A percentile compares a stretch with the other conserved stretches of the same genome.
phyloP scores from a whole-genome alignment of 1,140 invertebrate species.

The Oscheius sp. region DNA sequence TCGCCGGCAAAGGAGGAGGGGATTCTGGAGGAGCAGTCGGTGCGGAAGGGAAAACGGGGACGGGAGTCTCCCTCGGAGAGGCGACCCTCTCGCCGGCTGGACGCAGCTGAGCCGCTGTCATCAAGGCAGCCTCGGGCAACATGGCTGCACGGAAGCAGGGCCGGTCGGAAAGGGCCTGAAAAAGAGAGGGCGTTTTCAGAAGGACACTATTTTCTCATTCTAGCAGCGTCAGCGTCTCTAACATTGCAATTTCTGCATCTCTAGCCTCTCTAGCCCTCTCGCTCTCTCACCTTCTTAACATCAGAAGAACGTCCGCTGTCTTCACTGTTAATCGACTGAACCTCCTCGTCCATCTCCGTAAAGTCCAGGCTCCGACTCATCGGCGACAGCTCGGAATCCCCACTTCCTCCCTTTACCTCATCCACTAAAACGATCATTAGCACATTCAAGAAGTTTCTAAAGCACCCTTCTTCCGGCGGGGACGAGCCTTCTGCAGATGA shows the following conservation, averaged over 20 bases:
- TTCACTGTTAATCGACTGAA: slow-evolving; percentile 27
- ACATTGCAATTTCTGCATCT: too few relatives aligned
- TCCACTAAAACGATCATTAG: too few relatives aligned
- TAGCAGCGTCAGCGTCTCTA: neutral
- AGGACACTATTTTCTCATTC: neutral
- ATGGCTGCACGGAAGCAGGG: slow-evolving; percentile 6
- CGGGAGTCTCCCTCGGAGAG: neutral
- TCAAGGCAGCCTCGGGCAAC: slow-evolving; percentile 16
- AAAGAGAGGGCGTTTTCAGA: neutral
- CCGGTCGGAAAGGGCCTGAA: neutral
- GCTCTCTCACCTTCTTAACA: slow-evolving; percentile 41
- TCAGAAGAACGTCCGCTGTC: slow-evolving; percentile 40
- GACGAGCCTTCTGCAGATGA: slow-evolving; percentile 27
- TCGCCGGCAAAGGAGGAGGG: slow-evolving; percentile 23
- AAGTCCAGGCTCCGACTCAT: neutral
- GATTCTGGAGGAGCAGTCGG: slow-evolving; percentile 9
- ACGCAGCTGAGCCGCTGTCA: slow-evolving; percentile 7
- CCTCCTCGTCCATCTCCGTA: slow-evolving; percentile 28
- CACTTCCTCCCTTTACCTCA: neutral
- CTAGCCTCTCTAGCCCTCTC: too few relatives aligned
- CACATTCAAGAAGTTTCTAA: too few relatives aligned
- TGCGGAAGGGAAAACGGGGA: neutral
- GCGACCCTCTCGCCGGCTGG: slow-evolving; percentile 12
- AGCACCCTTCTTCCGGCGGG: slow-evolving; percentile 13
- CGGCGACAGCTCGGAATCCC: neutral